Percentiles rank a stretch among this genome's conserved stretches.
These are phyloP conservation scores for Drosophila burlai DNA, from an alignment of 1,140 invertebrate species.

Conservation along the genomic window DNA sequence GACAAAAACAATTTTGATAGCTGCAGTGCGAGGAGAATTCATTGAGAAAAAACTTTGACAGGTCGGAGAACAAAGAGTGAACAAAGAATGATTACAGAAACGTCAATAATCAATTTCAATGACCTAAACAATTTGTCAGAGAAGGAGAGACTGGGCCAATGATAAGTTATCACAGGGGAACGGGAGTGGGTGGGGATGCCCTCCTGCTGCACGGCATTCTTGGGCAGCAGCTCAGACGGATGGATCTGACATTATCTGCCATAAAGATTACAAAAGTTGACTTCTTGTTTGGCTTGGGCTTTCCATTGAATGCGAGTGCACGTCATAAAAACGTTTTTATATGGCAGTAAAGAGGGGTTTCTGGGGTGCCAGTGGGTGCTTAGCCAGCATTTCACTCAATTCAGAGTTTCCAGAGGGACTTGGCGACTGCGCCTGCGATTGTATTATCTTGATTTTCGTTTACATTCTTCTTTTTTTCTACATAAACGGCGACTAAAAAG, in stretches of 20 bases:
- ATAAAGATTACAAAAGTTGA: constrained; percentile 80
- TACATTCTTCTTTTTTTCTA: constrained; percentile 47
- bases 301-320: constrained; percentile 57
- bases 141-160: constrained; percentile 33
- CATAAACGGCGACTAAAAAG: constrained; percentile 42
- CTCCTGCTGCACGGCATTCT: constrained; percentile 6
- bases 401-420: constrained; percentile 59
- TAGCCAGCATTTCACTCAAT: constrained; percentile 54
- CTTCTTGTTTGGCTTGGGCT: constrained; percentile 70
- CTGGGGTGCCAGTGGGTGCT: neutral
- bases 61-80: constrained; percentile 3
- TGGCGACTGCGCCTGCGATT: constrained; percentile 65
- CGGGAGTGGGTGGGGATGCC: constrained; percentile 18
- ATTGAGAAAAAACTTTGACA: constrained; percentile 37
- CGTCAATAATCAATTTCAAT: constrained; percentile 70
- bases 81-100: constrained; percentile 46
- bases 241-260: constrained; percentile 81
- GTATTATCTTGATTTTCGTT: constrained; percentile 79
- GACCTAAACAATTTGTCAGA: constrained; percentile 49
- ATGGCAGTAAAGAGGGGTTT: constrained; percentile 25
- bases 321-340: constrained; percentile 74
- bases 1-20: constrained; percentile 12
- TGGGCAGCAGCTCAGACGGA: constrained; percentile 27
- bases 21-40: constrained; percentile 21
- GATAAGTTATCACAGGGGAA: constrained; percentile 58